phyloP scores from a whole-genome alignment of 1,140 invertebrate genomes.

The Linepithema humile region DNA sequence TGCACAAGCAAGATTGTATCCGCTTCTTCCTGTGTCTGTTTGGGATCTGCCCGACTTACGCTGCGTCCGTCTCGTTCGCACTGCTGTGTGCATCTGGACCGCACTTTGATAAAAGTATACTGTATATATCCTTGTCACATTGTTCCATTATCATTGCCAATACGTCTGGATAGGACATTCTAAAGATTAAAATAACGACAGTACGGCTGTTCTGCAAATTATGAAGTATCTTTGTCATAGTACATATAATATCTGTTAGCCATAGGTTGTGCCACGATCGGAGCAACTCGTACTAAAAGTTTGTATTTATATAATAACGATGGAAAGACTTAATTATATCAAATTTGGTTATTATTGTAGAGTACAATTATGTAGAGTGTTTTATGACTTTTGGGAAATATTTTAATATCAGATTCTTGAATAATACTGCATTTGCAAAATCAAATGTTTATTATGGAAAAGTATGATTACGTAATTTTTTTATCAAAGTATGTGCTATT shows the following conservation, averaged over 20 bases:
- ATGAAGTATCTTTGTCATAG: constrained; percentile 48
- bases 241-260: constrained; percentile 70
- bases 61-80: too few relatives aligned
- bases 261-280: constrained; percentile 66
- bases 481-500: neutral
- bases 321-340: constrained; percentile 63
- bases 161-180: neutral
- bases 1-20: too few relatives aligned
- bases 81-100: too few relatives aligned
- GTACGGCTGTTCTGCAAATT: neutral
- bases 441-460: neutral
- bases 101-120: too few relatives aligned
- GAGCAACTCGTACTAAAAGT: constrained; percentile 65
- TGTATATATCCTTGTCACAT: constrained; percentile 17
- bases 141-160: neutral
- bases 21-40: too few relatives aligned
- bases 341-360: constrained; percentile 52
- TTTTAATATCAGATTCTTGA: neutral
- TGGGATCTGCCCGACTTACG: too few relatives aligned
- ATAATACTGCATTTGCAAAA: neutral
- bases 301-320: constrained; percentile 63
- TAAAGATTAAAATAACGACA: neutral
- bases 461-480: neutral
- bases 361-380: neutral
- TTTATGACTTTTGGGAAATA: neutral